Percentiles rank a stretch among this genome's conserved stretches.
Conservation (phyloP, 2,888 invertebrate species). For the Melieria picta region DNA sequence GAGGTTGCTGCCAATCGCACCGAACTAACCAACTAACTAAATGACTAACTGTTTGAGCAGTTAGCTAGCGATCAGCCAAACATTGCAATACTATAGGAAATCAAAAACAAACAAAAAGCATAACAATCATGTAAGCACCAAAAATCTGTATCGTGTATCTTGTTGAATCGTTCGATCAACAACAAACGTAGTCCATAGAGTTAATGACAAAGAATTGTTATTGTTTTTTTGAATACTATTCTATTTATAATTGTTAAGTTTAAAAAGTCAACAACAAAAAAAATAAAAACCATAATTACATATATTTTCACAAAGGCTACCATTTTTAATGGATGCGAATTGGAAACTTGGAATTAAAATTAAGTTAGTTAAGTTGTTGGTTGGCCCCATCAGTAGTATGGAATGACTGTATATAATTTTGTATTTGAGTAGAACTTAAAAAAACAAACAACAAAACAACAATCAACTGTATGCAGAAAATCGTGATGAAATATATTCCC, state of each 20-base stretch:
- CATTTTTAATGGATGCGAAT: not conserved
- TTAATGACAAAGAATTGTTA: slow-evolving; percentile 28
- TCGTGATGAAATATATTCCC: too few species aligned
- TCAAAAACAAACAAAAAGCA: slow-evolving; percentile 44
- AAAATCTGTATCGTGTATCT: slow-evolving; percentile 15
- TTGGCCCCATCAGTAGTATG: too few species aligned
- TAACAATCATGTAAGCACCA: slow-evolving; percentile 18
- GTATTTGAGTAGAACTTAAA: too few species aligned
- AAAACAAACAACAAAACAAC: too few species aligned
- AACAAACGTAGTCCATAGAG: slow-evolving; percentile 27
- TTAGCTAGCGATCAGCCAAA: not conserved
- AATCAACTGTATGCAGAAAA: too few species aligned
- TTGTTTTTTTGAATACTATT: slow-evolving; percentile 29
- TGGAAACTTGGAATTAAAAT: too few species aligned
- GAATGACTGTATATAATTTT: too few species aligned
- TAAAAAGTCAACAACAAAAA: slow-evolving; percentile 32
- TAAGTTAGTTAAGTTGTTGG: too few species aligned
- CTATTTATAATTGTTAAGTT: slow-evolving; percentile 31
- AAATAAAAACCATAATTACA: not conserved
- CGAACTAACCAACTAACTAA: slow-evolving; percentile 52
- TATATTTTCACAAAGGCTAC: not conserved
- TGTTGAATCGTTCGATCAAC: slow-evolving; percentile 16
- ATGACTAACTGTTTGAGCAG: not conserved
- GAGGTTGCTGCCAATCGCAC: slow-evolving; percentile 66
- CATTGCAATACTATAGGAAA: too few species aligned